Conservation (phyloP, 1,140 invertebrate species). For the Piezodorus guildinii region DNA sequence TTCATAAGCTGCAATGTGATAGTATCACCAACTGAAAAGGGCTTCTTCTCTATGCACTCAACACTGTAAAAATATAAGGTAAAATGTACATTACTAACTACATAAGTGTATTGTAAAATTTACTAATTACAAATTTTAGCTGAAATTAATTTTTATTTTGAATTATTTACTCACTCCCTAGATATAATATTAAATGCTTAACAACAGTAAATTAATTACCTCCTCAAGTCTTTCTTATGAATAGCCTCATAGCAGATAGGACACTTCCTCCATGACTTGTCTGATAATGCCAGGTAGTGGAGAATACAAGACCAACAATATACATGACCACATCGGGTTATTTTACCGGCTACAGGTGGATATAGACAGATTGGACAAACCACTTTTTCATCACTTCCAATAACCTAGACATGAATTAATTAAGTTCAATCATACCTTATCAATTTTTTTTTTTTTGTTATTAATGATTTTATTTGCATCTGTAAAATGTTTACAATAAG, state of each 20-base stretch:
- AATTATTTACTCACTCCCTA: too few species aligned
- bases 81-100: too few species aligned
- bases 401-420: slow-evolving; percentile 34
- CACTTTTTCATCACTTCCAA: slow-evolving; percentile 51
- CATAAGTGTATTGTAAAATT: too few species aligned
- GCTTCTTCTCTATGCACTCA: slow-evolving; percentile 28
- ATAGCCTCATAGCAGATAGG: slow-evolving; percentile 78
- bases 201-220: slow-evolving; percentile 39
- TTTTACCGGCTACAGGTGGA: slow-evolving; percentile 70
- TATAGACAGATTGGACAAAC: slow-evolving; percentile 87
- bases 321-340: slow-evolving; percentile 88
- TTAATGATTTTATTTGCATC: too few species aligned
- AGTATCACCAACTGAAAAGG: slow-evolving; percentile 51
- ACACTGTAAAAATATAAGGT: slow-evolving; percentile 32
- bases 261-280: slow-evolving; percentile 65
- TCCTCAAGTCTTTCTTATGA: slow-evolving; percentile 67
- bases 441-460: too few species aligned
- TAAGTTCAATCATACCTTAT: slow-evolving; percentile 22
- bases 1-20: slow-evolving; percentile 81
- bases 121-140: too few species aligned
- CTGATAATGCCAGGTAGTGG: slow-evolving; percentile 76
- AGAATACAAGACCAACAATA: slow-evolving; percentile 93
- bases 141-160: too few species aligned
- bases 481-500: too few species aligned
- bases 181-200: not conserved